phyloP scores from a whole-genome alignment of 2,113 vertebrate genomes.

The Phalacrocorax carbo region DNA sequence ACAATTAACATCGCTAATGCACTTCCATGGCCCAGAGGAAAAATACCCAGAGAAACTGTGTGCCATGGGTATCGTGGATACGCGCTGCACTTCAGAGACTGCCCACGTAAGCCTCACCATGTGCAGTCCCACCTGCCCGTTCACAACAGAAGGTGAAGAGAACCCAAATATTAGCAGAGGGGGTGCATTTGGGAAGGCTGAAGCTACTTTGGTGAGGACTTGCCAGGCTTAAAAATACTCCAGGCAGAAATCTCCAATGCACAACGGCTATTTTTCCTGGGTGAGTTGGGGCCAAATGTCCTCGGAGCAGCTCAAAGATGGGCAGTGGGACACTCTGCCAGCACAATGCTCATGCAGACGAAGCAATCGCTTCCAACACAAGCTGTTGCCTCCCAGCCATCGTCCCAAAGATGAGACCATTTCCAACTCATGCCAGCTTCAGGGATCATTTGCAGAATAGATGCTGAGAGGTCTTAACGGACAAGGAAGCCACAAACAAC shows the following conservation, averaged over 20 bases:
- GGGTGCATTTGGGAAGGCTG: background rate
- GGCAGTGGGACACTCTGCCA: background rate
- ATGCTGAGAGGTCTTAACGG: background rate
- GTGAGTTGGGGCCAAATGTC: background rate
- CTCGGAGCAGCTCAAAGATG: background rate
- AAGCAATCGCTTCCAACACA: background rate
- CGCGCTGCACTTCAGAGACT: accelerated
- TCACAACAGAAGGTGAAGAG: background rate
- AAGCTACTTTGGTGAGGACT: background rate
- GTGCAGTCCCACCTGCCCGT: background rate
- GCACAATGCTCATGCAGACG: background rate
- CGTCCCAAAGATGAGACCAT: background rate
- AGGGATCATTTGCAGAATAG: background rate
- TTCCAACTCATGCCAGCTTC: background rate
- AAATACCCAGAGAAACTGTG: background rate
- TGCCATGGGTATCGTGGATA: background rate
- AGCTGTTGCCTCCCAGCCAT: background rate
- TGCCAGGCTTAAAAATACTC: background rate
- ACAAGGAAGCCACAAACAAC: background rate
- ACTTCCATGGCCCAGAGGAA: background rate
- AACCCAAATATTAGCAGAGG: background rate
- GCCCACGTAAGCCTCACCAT: background rate
- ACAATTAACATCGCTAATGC: background rate
- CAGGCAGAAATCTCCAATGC: background rate
- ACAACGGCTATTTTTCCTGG: background rate